Conservation (phyloP, 1,140 invertebrate genomes). For the Aradophagus sp. region DNA sequence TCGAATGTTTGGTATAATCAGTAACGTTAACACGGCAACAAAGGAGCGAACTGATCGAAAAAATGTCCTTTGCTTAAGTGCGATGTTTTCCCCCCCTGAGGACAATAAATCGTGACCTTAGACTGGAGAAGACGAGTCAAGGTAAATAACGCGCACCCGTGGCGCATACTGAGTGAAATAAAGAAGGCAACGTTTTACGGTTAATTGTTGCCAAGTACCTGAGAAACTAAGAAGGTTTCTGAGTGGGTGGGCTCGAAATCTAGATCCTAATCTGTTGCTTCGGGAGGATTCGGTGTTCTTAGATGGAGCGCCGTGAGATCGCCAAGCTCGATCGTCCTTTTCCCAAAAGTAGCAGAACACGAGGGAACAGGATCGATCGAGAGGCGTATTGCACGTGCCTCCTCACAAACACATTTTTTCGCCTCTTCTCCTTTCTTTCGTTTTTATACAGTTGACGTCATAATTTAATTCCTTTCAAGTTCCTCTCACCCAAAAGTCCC, state of each 20-base stretch:
- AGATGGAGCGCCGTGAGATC: slow-evolving; percentile 47
- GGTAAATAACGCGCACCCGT: slow-evolving; percentile 44
- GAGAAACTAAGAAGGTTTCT: slow-evolving; percentile 53
- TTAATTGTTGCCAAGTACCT: slow-evolving; percentile 66
- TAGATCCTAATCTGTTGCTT: slow-evolving; percentile 71
- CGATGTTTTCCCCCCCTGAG: slow-evolving; percentile 26
- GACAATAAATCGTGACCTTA: slow-evolving; percentile 38
- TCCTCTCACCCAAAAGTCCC: too few relatives aligned
- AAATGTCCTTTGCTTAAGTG: slow-evolving; percentile 37
- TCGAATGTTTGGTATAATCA: slow-evolving; percentile 38
- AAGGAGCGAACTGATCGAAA: slow-evolving; percentile 11
- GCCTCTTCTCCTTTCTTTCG: too few relatives aligned
- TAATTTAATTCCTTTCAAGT: too few relatives aligned
- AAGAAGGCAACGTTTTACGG: slow-evolving; percentile 66
- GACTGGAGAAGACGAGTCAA: slow-evolving; percentile 20
- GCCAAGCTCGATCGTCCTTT: slow-evolving; percentile 1
- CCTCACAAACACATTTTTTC: too few relatives aligned
- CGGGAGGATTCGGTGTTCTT: slow-evolving; percentile 65
- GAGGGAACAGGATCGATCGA: slow-evolving; percentile 9
- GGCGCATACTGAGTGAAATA: slow-evolving; percentile 59
- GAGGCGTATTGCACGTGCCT: too few relatives aligned
- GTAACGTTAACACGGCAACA: slow-evolving; percentile 9
- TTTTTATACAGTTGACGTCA: too few relatives aligned
- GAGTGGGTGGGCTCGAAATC: slow-evolving; percentile 69
- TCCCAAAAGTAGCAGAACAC: slow-evolving; percentile 26